Evolutionary conservation across 2,888 invertebrate species (phyloP).

Genomic region (Tortrix viridana): DNA sequence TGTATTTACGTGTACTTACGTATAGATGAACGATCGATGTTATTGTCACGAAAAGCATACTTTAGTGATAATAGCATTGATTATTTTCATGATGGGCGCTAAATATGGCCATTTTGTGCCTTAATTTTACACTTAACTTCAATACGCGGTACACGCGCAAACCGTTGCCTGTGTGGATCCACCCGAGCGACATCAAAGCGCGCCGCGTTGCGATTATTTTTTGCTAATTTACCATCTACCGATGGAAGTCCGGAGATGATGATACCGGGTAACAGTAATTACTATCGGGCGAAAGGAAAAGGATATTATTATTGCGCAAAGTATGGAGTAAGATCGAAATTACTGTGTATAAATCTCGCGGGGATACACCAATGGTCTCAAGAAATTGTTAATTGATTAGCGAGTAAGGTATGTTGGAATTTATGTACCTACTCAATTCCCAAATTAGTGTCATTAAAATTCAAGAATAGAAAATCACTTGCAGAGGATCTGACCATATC

Average conservation of each 20-base stretch:
- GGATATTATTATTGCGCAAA: constrained; percentile 37
- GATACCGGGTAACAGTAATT: constrained; percentile 42
- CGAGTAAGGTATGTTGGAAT: not conserved
- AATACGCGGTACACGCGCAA: not conserved
- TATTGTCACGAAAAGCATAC: too few relatives aligned
- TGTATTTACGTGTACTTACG: too few relatives aligned
- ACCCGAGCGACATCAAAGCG: constrained; percentile 37
- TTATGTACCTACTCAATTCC: not conserved
- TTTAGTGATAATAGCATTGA: too few relatives aligned
- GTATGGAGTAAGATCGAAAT: constrained; percentile 37
- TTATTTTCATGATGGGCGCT: not conserved
- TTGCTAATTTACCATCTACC: constrained; percentile 74
- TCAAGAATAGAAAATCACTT: too few relatives aligned
- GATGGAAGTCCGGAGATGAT: constrained; percentile 52
- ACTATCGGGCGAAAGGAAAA: constrained; percentile 44
- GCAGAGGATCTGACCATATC: too few relatives aligned
- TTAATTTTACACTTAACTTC: constrained; percentile 6
- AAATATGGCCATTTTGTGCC: not conserved
- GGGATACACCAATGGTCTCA: not conserved
- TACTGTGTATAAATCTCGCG: constrained; percentile 21
- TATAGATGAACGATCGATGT: too few relatives aligned
- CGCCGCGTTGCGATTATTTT: constrained; percentile 63
- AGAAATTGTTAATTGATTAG: not conserved
- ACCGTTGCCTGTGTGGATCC: constrained; percentile 1
- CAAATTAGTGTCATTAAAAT: too few relatives aligned